Evolutionary conservation across 2,888 invertebrate species (phyloP), one percentile per base, ranked within the genome.

Genomic region (Rotaria magnacalcarata): DNA sequence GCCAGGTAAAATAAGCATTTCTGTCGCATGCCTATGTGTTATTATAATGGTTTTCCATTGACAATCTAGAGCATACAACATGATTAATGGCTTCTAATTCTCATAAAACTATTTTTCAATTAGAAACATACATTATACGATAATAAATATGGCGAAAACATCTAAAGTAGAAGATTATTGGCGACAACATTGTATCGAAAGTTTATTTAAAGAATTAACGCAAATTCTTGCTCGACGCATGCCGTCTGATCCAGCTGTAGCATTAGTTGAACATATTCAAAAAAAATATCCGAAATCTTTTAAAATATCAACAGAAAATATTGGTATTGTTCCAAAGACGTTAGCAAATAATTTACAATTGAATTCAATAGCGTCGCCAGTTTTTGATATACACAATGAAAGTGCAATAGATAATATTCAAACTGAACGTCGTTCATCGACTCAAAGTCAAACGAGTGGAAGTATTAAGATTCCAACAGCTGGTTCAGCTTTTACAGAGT

Each of bases 151-250:
- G 67, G 27, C 67, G 0, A 67, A 34, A 41, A 6, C 67, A 19
- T 34, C 80, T 24, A 80, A 47, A 80, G 43, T 47, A 10, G 80
- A 80, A 47, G 80, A 80, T 80, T 80, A 80, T 80, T 80, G 80
- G 80, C 43, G 47, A 7, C 47, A 80, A 47, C 21, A 80, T 24
- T 24, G 24, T 47, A 24, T 80, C 24, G 80, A 80, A 24, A 47
- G n/a, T 47, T n/a, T 80, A 47, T 80, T 80, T 43, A 80, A 80
- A 80, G 80, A 80, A 80, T n/a, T 80, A 47, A 80, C 80, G 16
- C 80, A 80, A 14, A 43, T 47, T 43, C 80, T 80, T n/a, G 24
- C 10, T 11, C 80, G n/a, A 24, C 43, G 47, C 14, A 80, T 24
- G 47, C 80, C 80, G n/a, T 8, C 47, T 24, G 80, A 80, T 47